Percentiles rank a stretch among this genome's conserved stretches.
Evolutionary conservation across 2,113 vertebrate species (phyloP).

Genomic region (Odontesthes bonariensis): DNA sequence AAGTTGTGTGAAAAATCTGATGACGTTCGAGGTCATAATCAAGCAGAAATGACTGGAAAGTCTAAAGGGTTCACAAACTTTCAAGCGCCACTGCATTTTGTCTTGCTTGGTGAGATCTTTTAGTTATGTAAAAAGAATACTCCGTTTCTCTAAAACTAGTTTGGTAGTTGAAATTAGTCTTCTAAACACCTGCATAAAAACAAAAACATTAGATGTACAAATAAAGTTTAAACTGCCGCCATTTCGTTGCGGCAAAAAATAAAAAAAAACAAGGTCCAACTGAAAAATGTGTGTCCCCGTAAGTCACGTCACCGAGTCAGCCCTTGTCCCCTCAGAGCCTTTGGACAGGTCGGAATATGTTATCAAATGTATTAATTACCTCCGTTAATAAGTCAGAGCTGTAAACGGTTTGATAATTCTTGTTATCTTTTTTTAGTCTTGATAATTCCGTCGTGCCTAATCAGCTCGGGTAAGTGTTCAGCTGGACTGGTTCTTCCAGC

Average conservation of each 20-base stretch:
- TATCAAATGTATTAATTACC: background rate
- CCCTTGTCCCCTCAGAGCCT: background rate
- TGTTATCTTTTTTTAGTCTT: background rate
- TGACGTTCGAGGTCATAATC: no score
- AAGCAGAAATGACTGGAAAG: no score
- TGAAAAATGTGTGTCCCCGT: background rate
- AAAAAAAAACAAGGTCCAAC: background rate
- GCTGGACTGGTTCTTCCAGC: no score
- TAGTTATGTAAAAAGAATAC: no score
- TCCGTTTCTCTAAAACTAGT: no score
- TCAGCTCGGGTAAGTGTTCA: background rate
- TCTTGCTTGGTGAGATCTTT: no score
- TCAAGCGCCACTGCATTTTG: no score
- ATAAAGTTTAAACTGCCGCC: background rate
- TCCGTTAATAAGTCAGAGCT: background rate
- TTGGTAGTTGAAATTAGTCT: no score
- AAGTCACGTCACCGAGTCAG: background rate
- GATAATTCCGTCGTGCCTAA: conserved; percentile 5
- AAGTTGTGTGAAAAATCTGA: no score
- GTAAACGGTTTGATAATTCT: background rate
- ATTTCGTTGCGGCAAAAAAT: background rate
- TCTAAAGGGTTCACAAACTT: no score
- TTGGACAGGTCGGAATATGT: background rate
- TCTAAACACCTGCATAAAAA: background rate
- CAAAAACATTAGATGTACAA: background rate